Evolutionary conservation across 2,113 vertebrate species (phyloP), one percentile per base, ranked within the genome.

Genomic region (Addax nasomaculatus): DNA sequence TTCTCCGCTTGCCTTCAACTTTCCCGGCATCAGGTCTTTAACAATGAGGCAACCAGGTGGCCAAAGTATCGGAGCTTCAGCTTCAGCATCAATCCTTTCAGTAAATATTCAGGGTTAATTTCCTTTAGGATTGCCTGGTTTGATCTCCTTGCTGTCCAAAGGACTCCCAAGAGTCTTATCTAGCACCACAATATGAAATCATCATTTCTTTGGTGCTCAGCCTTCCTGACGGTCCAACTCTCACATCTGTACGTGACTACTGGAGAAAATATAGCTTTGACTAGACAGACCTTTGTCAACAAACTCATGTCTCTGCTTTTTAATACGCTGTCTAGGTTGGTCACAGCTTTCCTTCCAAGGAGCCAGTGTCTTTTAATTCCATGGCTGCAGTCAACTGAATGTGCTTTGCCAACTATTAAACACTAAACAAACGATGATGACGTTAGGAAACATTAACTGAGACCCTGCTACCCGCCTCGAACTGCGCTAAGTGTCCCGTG

Each of bases 401-500:
- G 45, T 49, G 43, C 47, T n/a, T 19, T 10, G n/a, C 16, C 88
- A 43, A 55, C 27, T 39, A 12, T 4, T 3, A 21, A 39, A 11
- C 27, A 7, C 33, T 30, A 12, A 81, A 33, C 60, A 12, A 85
- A 33, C 5, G 47, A 55, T 5, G 53, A 36, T 0, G 29, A 55
- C 1, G 0, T 15, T 0, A 29, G 76, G 49, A 6, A 21, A 39
- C 36, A 5, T 6, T 25, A 14, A 15, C 0, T 2, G 58, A 79
- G 81, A 16, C 12, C 45, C 57, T 12, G 6, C 57, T 1, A 1
- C 0, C 15, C 1, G 36, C n/a, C 85, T 3, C 1, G 4, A 25
- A 16, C 33, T 4, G 19, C 7, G 16, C 67, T 7, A 12, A 6
- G 7, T 1, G 7, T 6, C 23, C 45, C 15, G 0, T 1, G 9